phyloP scores from a whole-genome alignment of 2,113 vertebrate species.

The Carassius gibelio region DNA sequence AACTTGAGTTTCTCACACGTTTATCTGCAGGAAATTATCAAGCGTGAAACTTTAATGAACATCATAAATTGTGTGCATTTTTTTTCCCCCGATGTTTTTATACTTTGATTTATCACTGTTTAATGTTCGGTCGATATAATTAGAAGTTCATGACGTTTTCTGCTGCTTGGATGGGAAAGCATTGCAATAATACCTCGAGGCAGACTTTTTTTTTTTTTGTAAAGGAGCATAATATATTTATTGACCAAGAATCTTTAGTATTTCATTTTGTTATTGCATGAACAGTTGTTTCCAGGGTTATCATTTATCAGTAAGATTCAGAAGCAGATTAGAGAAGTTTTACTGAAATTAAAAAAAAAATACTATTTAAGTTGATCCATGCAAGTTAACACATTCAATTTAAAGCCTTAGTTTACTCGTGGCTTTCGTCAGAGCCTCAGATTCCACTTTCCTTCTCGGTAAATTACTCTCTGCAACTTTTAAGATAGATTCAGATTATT shows the following conservation, averaged over 20 bases:
- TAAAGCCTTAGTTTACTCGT: no score
- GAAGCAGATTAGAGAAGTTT: neutral
- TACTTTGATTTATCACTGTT: neutral
- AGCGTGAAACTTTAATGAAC: neutral
- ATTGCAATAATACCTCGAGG: neutral
- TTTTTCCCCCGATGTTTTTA: neutral
- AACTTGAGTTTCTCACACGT: neutral
- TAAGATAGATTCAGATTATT: neutral
- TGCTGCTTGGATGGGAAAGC: neutral
- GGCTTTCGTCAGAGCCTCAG: neutral
- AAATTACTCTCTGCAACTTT: neutral
- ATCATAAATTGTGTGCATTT: neutral
- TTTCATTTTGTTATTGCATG: neutral
- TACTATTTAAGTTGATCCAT: neutral
- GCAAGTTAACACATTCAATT: neutral
- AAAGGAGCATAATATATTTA: no score
- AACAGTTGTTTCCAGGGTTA: neutral
- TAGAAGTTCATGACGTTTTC: neutral
- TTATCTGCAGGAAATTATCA: neutral
- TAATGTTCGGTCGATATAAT: neutral
- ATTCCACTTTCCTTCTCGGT: neutral
- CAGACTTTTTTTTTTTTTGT: no score
- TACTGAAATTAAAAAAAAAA: neutral
- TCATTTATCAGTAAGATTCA: neutral
- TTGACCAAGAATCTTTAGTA: no score